Evolutionary conservation across 2,888 invertebrate species (phyloP), one percentile per base, ranked within the genome.

Genomic region (Phlogophora meticulosa): DNA sequence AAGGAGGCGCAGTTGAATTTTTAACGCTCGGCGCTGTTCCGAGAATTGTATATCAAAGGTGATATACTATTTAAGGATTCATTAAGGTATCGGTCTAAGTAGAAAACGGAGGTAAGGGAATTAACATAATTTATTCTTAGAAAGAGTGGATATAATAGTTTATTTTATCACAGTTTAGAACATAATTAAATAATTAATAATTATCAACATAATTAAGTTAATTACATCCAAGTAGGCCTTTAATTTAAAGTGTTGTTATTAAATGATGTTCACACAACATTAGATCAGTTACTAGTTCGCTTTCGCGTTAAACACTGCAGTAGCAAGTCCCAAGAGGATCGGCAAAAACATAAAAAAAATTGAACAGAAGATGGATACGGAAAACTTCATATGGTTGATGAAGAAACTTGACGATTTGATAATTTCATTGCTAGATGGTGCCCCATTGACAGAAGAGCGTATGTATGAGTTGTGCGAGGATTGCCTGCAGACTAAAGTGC

Each of bases 401-500:
- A 62, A 79, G 15, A 80, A 76, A 15, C 80, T 93, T 72, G 91
- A 92, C 38, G 78, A 87, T 24, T 83, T 92, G 57, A 53, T 92
- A 2, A 40, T 85, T 40, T 75, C 80, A 2, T 82, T 88, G 60
- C 28, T 83, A 95, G 95, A 95, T 89, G 94, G 94, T 46, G 92
- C 88, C 22, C 93, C 94, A 83, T 93, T 98, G 74, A 98, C 98
- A 53, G 98, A 98, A 92, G 96, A 97, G 72, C 96, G 96, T 73
- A 94, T 99, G 59, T 96, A 96, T 85, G 96, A 97, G 78, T 96
- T 98, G 69, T 97, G 98, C 81, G 97, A 97, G 76, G 96, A 96
- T 82, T 98, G 98, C 88, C 96, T 97, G 85, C 93, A 96, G 72
- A 96, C 96, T 46, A 96, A 97, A 76, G 96, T 96, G 63, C 98